Conservation (phyloP, 2,113 vertebrate species). For the Hippocampus mohnikei region DNA sequence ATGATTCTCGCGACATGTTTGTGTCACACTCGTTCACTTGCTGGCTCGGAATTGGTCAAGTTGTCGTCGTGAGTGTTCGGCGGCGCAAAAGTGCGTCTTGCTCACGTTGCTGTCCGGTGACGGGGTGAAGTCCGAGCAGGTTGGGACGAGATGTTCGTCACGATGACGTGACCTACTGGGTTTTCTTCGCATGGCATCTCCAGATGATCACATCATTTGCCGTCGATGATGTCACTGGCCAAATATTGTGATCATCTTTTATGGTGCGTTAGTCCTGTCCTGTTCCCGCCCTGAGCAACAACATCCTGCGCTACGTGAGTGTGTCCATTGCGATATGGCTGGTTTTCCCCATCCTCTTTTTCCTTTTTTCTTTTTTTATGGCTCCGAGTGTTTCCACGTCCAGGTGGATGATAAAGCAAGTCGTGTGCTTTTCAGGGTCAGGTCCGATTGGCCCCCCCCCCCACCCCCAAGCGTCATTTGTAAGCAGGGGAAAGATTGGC, state of each 20-base stretch:
- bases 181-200: too few relatives aligned
- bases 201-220: not conserved
- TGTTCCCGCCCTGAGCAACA: not conserved
- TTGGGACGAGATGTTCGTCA: too few relatives aligned
- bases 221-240: not conserved
- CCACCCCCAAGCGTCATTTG: slow-evolving; percentile 40
- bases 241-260: not conserved
- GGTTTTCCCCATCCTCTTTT: slow-evolving; percentile 39
- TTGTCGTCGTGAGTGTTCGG: too few relatives aligned
- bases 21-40: too few relatives aligned
- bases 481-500: slow-evolving; percentile 47
- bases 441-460: slow-evolving; percentile 48
- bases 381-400: slow-evolving; percentile 47
- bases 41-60: too few relatives aligned
- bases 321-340: slow-evolving; percentile 18
- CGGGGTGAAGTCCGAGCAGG: too few relatives aligned
- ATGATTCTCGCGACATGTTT: too few relatives aligned
- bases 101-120: too few relatives aligned
- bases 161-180: too few relatives aligned
- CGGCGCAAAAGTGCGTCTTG: too few relatives aligned
- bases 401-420: slow-evolving; percentile 50
- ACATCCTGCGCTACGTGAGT: not conserved
- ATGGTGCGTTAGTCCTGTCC: not conserved
- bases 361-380: slow-evolving; percentile 24
- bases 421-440: slow-evolving; percentile 46